Conservation (phyloP, 2,113 vertebrate species). For the Callorhinus ursinus region DNA sequence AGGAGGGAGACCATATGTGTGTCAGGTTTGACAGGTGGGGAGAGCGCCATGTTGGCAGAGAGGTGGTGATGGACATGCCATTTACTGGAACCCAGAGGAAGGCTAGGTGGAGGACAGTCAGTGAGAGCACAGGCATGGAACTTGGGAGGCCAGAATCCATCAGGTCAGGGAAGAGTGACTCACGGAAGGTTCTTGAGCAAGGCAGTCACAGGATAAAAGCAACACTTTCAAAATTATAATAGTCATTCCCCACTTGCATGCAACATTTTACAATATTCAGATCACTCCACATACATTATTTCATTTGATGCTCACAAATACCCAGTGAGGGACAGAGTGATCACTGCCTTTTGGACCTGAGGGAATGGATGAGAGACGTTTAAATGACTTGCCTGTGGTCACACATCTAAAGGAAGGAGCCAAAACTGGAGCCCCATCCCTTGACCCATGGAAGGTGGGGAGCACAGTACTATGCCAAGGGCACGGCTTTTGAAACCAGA, state of each 20-base stretch:
- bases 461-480: background rate
- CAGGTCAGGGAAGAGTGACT: background rate
- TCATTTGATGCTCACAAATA: background rate
- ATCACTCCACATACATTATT: background rate
- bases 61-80: background rate
- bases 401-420: background rate
- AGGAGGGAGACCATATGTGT: background rate
- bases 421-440: background rate
- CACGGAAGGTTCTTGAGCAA: background rate
- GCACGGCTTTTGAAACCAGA: background rate
- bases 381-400: background rate
- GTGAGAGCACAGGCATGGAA: too few relatives aligned
- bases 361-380: background rate
- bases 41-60: background rate
- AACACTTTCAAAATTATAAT: background rate
- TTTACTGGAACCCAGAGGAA: background rate
- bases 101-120: background rate
- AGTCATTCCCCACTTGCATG: accelerated
- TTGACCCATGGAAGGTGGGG: accelerated
- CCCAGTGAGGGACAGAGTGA: background rate
- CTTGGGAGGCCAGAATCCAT: background rate
- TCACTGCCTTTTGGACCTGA: background rate
- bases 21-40: background rate
- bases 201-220: background rate
- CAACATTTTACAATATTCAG: background rate